phyloP scores from a whole-genome alignment of 2,888 invertebrate genomes.

The Linyphia triangularis region DNA sequence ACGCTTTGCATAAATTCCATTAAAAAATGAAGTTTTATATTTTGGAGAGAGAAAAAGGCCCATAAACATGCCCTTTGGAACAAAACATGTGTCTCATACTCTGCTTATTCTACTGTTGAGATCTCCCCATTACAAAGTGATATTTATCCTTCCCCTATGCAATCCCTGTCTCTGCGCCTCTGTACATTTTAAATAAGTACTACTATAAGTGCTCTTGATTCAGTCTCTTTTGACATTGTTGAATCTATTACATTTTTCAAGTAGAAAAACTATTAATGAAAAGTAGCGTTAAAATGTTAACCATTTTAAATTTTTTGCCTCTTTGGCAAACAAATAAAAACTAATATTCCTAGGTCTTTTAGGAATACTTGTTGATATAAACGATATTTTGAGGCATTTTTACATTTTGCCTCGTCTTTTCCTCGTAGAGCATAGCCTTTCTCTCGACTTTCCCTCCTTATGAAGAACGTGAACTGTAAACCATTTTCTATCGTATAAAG shows the following conservation, averaged over 20 bases:
- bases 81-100: too few relatives aligned
- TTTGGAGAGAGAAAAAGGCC: too few relatives aligned
- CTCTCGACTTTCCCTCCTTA: constrained; percentile 46
- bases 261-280: constrained; percentile 72
- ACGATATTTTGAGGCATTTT: constrained; percentile 62
- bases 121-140: background rate
- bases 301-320: constrained; percentile 75
- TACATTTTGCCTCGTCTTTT: constrained; percentile 69
- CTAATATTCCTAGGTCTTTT: constrained; percentile 72
- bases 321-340: constrained; percentile 57
- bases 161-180: constrained; percentile 55
- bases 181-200: constrained; percentile 72
- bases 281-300: constrained; percentile 73
- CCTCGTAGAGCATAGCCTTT: constrained; percentile 59
- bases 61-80: background rate
- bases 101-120: background rate
- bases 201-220: constrained; percentile 75
- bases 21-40: too few relatives aligned
- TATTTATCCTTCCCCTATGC: background rate
- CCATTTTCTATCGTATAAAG: constrained; percentile 64
- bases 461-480: constrained; percentile 27
- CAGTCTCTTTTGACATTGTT: constrained; percentile 76
- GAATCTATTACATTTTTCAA: constrained; percentile 75
- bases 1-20: too few relatives aligned
- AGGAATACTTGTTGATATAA: constrained; percentile 71